phyloP scores from a whole-genome alignment of 2,888 invertebrate genomes.

The Rhagophthalmus giganteus region DNA sequence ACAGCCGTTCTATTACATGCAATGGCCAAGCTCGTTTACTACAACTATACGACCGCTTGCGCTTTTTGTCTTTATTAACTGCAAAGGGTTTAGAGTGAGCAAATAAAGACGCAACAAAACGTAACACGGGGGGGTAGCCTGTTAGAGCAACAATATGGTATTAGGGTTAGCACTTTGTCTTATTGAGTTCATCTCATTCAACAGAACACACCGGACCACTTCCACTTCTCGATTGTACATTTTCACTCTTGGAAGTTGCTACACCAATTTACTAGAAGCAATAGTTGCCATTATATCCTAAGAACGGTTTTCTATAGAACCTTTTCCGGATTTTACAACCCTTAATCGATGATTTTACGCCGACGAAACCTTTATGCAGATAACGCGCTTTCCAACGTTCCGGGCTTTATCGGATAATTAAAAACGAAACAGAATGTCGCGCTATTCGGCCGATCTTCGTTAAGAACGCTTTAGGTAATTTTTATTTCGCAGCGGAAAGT shows the following conservation, averaged over 20 bases:
- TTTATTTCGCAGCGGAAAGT: constrained; percentile 28
- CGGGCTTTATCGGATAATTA: too few species aligned
- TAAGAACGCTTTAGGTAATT: constrained; percentile 21
- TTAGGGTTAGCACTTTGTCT: constrained; percentile 51
- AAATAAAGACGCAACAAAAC: constrained; percentile 32
- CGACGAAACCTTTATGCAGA: too few species aligned
- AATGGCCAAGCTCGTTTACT: constrained; percentile 33
- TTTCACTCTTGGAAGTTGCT: constrained; percentile 14
- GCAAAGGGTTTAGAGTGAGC: constrained; percentile 30
- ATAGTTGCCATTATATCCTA: constrained; percentile 11
- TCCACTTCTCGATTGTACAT: constrained; percentile 34
- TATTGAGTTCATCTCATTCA: constrained; percentile 50
- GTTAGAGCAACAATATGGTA: constrained; percentile 36
- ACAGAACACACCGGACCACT: constrained; percentile 46
- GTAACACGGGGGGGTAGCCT: constrained; percentile 29
- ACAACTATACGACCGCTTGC: constrained; percentile 28
- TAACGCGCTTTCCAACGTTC: too few species aligned
- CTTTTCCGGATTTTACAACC: constrained; percentile 13
- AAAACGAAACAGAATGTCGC: neutral
- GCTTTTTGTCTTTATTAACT: constrained; percentile 33
- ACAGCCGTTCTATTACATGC: constrained; percentile 38
- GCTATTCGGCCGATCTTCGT: constrained; percentile 10
- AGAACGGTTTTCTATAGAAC: constrained; percentile 2
- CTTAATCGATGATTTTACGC: neutral
- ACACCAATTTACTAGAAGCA: constrained; percentile 15